These are phyloP conservation scores for Castor canadensis DNA, from an alignment of 2,113 vertebrate species.

Conservation along the genomic window DNA sequence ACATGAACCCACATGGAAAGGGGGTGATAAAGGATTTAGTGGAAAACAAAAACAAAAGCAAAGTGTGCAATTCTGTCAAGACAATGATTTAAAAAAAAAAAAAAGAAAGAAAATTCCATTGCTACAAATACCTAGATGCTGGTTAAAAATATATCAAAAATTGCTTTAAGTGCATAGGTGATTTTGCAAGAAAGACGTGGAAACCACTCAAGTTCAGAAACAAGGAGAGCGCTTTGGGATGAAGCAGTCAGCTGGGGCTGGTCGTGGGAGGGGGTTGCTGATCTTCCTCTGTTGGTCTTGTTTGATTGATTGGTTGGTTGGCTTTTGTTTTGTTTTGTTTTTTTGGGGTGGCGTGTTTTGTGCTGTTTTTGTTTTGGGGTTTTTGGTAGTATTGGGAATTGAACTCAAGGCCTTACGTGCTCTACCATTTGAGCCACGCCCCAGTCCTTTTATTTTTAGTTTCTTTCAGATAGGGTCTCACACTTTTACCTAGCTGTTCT, in stretches of 20 bases:
- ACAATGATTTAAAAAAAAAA: neutral
- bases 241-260: neutral
- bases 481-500: too few species aligned
- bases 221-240: neutral
- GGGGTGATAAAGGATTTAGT: neutral
- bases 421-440: too few species aligned
- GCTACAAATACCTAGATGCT: neutral
- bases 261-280: neutral
- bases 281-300: neutral
- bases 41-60: neutral
- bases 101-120: neutral
- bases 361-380: too few species aligned
- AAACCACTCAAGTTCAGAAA: neutral
- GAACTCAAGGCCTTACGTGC: too few species aligned
- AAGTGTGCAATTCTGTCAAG: neutral
- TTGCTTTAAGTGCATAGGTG: neutral
- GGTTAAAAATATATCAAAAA: neutral
- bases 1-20: neutral
- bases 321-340: too few species aligned
- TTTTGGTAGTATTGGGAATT: too few species aligned
- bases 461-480: too few species aligned
- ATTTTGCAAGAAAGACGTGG: slow-evolving; percentile 12
- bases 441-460: too few species aligned
- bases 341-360: too few species aligned
- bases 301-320: too few species aligned